Evolutionary conservation across 2,113 vertebrate species (phyloP), one percentile per base, ranked within the genome.

Genomic region (Lethenteron camtschaticum): DNA sequence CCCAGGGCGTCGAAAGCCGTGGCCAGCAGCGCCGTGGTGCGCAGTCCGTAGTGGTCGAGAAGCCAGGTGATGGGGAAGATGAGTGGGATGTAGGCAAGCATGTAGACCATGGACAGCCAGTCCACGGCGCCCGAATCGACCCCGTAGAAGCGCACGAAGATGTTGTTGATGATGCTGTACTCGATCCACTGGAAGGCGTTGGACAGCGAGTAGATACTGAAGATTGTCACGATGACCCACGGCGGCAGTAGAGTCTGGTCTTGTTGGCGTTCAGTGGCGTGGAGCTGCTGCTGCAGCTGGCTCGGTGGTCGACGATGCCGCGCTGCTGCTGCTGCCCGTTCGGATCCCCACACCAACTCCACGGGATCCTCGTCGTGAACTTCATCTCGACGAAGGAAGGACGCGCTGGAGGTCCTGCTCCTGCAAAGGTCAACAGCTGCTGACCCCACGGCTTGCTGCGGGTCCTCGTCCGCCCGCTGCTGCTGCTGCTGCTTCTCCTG

Each of bases 131-230:
- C 63, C 9, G n/a, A 20, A n/a, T 66, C 20, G 63, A 20, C 20
- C 9, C 20, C n/a, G 63, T 66, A 66, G 63, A 16, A 66, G n/a
- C 20, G n/a, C 9, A n/a, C n/a, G 63, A 66, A 16, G 63, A 66
- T 66, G 63, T 66, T 66, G 10, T 20, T 66, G 63, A 66, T 66
- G 63, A n/a, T 66, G 63, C 63, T 66, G 63, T 66, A 66, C 63
- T 66, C 63, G 63, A 66, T 66, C 63, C 63, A 66, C 63, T 66
- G 63, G 63, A 66, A 66, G n/a, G 63, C 63, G 63, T 66, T 66
- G 63, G 20, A n/a, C n/a, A 66, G 63, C 63, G 63, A 66, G 63
- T 66, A 66, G n/a, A 66, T 9, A 10, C 63, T 16, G 10, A 66
- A 66, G 63, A 66, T 66, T 9, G 20, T 9, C 9, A 66, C 63